Base-by-base conservation (phyloP, 2,888 invertebrate species). In the Agriopis aurantiaria region DNA sequence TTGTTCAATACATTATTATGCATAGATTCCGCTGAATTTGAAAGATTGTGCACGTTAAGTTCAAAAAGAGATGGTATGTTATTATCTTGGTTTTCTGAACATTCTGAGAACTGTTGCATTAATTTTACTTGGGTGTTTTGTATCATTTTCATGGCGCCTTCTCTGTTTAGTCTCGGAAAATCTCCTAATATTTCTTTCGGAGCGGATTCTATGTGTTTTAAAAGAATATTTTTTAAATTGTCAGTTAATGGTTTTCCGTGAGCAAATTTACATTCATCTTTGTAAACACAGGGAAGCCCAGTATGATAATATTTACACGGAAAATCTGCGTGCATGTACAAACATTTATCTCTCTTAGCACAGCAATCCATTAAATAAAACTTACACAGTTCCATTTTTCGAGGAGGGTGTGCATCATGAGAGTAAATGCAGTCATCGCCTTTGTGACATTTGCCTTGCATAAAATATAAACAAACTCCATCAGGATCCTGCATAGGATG, bases 281-380 rank as follows among this genome's bases (percentile, higher is more conserved):
- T 96, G 61, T 95, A 96, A 75, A 96, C 96, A 89, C 99, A 99
- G 66, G 97, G 96, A 89, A 97, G 95, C 75, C 99, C 99, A 64
- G 98, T 97, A 88, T 99, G 99, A 91, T 97, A 99, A 93, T 97
- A 99, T 95, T 99, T 99, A 93, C 99, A 99, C 17, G 99, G 99
- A 89, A 99, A 99, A 89, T 99, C 99, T 82, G 97, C 96, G 93
- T 99, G 99, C 97, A 99, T 97, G 87, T 98, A 99, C 23, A 98
- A 95, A 93, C 99, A 99, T 91, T 98, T 98, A 80, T 98, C 98
- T 82, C 98, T 96, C 93, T 99, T 99, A 65, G 98, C 97, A 93
- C 99, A 99, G 88, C 98, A 98, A 78, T 98, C 98, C 96, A 97
- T 98, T 71, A 99, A 92, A 93, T 99, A 99, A 92, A 99, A 99